These are phyloP conservation scores for Trichomycterus rosablanca DNA, from an alignment of 2,113 vertebrate genomes.

Conservation along the genomic window DNA sequence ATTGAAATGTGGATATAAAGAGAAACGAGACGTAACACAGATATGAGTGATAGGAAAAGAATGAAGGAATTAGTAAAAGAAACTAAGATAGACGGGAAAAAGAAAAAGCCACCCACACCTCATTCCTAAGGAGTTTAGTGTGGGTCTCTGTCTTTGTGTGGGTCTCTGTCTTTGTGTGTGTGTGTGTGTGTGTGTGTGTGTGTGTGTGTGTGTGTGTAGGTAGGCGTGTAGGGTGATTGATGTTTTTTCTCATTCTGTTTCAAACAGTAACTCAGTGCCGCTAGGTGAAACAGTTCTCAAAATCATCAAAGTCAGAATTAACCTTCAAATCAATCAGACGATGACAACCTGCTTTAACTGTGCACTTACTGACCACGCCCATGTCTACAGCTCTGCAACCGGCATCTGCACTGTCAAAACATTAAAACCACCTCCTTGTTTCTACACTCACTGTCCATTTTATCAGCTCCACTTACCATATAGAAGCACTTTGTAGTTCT, in stretches of 20 bases:
- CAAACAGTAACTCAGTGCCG: constrained; percentile 5
- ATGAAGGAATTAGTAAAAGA: constrained; percentile 8
- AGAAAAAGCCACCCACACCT: not conserved
- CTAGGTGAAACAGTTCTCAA: too few relatives aligned
- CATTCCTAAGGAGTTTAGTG: constrained; percentile 16
- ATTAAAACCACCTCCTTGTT: too few relatives aligned
- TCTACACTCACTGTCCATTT: too few relatives aligned
- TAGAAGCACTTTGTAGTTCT: too few relatives aligned
- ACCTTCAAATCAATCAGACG: constrained; percentile 8
- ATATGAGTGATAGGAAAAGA: too few relatives aligned
- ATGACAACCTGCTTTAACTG: not conserved
- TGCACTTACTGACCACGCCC: constrained; percentile 1
- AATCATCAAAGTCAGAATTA: not conserved
- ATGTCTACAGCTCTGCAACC: not conserved
- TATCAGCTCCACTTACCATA: too few relatives aligned
- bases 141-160: too few relatives aligned
- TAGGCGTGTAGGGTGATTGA: not conserved
- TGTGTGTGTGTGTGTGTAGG: constrained; percentile 6
- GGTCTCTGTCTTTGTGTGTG: too few relatives aligned
- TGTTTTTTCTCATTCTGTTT: constrained; percentile 18
- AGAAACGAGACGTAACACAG: too few relatives aligned
- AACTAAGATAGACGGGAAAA: constrained; percentile 18
- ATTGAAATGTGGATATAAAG: too few relatives aligned
- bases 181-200: constrained; percentile 1
- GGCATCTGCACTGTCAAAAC: not conserved